Evolutionary conservation across 30 jellyfish, hydroid and myxozoan species (phyloP), one percentile per base, ranked within the genome.

Genomic region (Pelagia noctiluca): DNA sequence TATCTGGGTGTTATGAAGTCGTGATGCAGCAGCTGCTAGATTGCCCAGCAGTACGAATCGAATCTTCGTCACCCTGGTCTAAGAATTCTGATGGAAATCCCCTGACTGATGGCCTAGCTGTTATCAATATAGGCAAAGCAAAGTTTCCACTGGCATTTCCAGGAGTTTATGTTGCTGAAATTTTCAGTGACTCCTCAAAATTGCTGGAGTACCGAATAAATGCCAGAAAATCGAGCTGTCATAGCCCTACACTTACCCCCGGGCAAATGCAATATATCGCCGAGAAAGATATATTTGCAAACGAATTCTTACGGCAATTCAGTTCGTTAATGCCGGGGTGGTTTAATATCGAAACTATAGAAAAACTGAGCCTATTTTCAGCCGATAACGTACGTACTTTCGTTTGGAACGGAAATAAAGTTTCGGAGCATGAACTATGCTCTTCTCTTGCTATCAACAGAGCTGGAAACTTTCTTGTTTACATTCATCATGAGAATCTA

Each of bases 311-410:
- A n/a, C 21, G 50, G 53, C 86, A 77, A 64, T 84, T 84, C 61
- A 91, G 85, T 73, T 60, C 36, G 35, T 65, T 91, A 26, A 30
- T 96, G 63, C 98, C 98, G 0, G 26, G 96, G 3, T 91, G 98
- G 98, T 85, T 91, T 65, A 73, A 72, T 25, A 19, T 91, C 0
- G 84, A 35, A n/a, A 25, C 78, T 24, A 54, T 54, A 18, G 91
- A 54, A 10, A 22, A 4, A 18, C 47, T 86, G 84, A 62, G 48
- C 60, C 18, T 36, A 28, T 83, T 91, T 75, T 74, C 87, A 11
- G 93, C 70, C 19, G 86, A 91, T 35, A 91, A 71, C 84, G 52
- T 76, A 4, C 82, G 95, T 16, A 78, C 98, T 2, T 54, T 76
- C 50, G 26, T 91, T 19, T 48, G 88, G 88, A 49, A 72, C 29